Evolutionary conservation across 2,888 invertebrate genomes (phyloP).

Genomic region (Diarsia dahlii): DNA sequence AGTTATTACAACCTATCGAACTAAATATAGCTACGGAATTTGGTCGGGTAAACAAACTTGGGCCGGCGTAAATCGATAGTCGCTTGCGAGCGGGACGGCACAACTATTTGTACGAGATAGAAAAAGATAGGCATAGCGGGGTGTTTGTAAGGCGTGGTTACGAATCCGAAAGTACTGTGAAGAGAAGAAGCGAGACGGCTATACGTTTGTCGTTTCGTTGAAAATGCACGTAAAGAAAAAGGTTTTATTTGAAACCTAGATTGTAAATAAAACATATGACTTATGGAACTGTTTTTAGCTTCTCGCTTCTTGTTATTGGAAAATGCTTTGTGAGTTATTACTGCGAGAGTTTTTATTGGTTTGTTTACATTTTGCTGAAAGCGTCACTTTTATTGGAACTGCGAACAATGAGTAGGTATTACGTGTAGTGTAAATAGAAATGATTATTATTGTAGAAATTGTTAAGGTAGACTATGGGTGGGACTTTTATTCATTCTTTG

Average conservation of each 20-base stretch:
- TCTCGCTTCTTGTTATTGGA: slow-evolving; percentile 61
- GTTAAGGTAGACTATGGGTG: no score
- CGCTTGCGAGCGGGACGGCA: slow-evolving; percentile 72
- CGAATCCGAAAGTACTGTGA: slow-evolving; percentile 65
- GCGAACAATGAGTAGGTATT: slow-evolving; percentile 4
- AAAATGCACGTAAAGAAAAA: slow-evolving; percentile 56
- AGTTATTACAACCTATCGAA: slow-evolving; percentile 76
- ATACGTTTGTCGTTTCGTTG: slow-evolving; percentile 59
- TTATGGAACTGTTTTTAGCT: slow-evolving; percentile 69
- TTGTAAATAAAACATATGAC: slow-evolving; percentile 74
- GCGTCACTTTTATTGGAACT: slow-evolving; percentile 24
- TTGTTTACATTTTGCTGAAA: slow-evolving; percentile 36
- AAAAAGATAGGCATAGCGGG: slow-evolving; percentile 76
- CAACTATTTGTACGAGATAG: slow-evolving; percentile 70
- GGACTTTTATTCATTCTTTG: not conserved
- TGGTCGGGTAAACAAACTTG: slow-evolving; percentile 84
- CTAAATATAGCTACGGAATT: slow-evolving; percentile 80
- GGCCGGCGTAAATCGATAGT: slow-evolving; percentile 82
- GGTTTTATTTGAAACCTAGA: slow-evolving; percentile 70
- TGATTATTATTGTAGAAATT: no score
- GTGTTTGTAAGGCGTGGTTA: slow-evolving; percentile 84
- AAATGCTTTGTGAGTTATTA: slow-evolving; percentile 56
- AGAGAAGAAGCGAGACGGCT: slow-evolving; percentile 73
- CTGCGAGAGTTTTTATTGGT: slow-evolving; percentile 11
- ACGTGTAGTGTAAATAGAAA: not conserved